Base-by-base conservation (phyloP, 2,888 invertebrate genomes). In the Apotomis capreana region DNA sequence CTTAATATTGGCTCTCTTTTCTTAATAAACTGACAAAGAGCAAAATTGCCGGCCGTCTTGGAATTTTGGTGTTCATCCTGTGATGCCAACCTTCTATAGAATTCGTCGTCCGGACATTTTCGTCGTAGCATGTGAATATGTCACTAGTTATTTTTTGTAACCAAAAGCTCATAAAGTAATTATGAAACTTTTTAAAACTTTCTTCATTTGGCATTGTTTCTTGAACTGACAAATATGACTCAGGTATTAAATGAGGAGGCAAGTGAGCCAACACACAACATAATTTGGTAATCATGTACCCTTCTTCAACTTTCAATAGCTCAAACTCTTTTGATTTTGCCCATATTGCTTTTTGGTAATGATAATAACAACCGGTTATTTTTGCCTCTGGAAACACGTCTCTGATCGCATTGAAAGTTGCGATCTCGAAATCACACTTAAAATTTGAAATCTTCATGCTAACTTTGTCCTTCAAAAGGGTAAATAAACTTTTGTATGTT, bases 391-490 rank as follows among this genome's bases (percentile, higher is more conserved):
- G 63, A 63, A 63, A 63, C 36, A 63, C 40, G 52, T 52, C 52
- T 63, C 9, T 52, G 52, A 52, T 37, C 36, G 37, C 52, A 37
- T 63, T 63, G 52, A 63, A 52, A 52, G 36, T 52, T 37, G 63
- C 63, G 52, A 63, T 52, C 63, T 63, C 52, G 52, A 63, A 63
- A 52, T 63, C 63, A 63, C 63, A 63, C 52, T 63, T 63, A 63
- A 63, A 63, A 52, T 63, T 36, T 63, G 52, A 52, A 52, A 63
- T 63, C 37, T 58, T 58, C 37, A 58, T 37, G 57, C 36, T 37
- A 58, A 58, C 1, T 37, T 26, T 58, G 3, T 40, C 40, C 40
- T 40, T 40, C 40, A 40, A 40, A 40, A 40, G 40, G 40, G 40
- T 40, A 40, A 40, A 40, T 40, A 40, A 5, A 5, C 40, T 40